These are phyloP conservation scores for Prunella strophiata DNA, from an alignment of 2,797 vertebrate genomes.

Conservation along the genomic window DNA sequence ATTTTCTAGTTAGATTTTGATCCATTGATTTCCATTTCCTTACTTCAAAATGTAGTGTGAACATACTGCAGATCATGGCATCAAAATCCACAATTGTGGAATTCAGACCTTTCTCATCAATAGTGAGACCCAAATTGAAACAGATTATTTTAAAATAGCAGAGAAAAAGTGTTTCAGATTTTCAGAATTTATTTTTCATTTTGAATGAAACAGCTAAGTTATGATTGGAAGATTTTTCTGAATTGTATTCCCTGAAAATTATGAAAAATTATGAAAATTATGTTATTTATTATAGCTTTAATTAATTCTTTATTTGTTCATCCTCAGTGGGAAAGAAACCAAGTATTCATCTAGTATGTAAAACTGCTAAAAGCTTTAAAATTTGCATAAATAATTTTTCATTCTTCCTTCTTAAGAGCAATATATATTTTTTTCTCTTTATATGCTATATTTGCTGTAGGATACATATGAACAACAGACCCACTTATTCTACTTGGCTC, in stretches of 20 bases:
- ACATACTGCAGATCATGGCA: neutral
- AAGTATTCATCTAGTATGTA: neutral
- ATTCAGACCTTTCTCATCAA: neutral
- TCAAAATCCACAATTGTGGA: neutral
- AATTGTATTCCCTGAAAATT: neutral
- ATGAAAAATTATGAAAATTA: neutral
- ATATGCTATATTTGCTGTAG: neutral
- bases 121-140: neutral
- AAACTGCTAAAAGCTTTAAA: neutral
- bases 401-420: neutral
- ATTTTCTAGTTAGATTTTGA: conserved; percentile 13
- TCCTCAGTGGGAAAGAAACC: neutral
- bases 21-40: neutral
- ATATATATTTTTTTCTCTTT: neutral
- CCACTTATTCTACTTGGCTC: neutral
- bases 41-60: neutral
- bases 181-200: neutral
- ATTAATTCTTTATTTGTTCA: neutral
- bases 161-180: neutral
- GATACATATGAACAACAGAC: neutral
- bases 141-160: neutral
- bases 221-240: neutral
- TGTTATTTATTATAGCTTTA: neutral
- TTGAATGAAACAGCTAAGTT: neutral
- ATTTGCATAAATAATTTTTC: neutral